Evolutionary conservation across 1,140 invertebrate genomes (phyloP).

Genomic region (Drosophila hydei): DNA sequence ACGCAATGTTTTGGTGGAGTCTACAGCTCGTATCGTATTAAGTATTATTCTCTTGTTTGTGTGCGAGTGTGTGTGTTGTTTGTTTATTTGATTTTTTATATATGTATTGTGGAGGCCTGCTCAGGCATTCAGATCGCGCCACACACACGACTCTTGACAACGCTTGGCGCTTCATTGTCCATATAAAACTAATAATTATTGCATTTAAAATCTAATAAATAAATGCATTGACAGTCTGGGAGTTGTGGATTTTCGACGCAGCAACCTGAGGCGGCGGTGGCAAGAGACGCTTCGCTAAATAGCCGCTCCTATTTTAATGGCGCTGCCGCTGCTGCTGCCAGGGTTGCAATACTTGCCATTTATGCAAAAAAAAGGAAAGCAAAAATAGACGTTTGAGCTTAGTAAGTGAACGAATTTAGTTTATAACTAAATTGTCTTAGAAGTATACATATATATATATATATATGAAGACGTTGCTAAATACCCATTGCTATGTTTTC

Average conservation of each 20-base stretch:
- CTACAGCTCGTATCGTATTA: conserved; percentile 16
- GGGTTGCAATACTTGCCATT: conserved; percentile 20
- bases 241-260: conserved; percentile 47
- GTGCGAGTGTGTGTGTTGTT: conserved; percentile 9
- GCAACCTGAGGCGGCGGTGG: neutral
- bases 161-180: conserved; percentile 75
- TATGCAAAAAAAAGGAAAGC: neutral
- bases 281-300: conserved; percentile 3
- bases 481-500: too few species aligned
- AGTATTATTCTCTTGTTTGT: conserved; percentile 5
- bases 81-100: conserved; percentile 12
- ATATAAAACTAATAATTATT: conserved; percentile 83
- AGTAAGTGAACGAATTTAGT: neutral
- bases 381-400: neutral
- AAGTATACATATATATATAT: too few species aligned
- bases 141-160: conserved; percentile 32
- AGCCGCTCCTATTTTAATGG: conserved; percentile 76
- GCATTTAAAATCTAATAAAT: conserved; percentile 83
- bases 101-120: conserved; percentile 23
- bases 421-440: too few species aligned
- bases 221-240: conserved; percentile 73
- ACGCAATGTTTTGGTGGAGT: conserved; percentile 21
- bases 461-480: too few species aligned
- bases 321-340: conserved; percentile 17
- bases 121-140: conserved; percentile 62